A percentile compares a stretch with the other conserved stretches of the same genome.
Evolutionary conservation across 2,888 invertebrate genomes (phyloP).

Genomic region (Mycalesis mineus): DNA sequence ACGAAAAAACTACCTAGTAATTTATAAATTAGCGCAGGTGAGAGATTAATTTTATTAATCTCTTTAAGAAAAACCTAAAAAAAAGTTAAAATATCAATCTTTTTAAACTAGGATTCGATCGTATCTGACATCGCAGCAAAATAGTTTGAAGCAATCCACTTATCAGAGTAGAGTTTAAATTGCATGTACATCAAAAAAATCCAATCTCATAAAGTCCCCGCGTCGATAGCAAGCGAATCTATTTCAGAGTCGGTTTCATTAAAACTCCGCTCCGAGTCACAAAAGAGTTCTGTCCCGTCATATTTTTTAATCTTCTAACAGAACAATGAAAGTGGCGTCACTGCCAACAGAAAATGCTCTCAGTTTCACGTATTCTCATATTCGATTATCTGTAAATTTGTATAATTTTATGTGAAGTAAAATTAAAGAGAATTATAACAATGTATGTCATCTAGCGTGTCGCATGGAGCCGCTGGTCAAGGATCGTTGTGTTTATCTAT

Average conservation of each 20-base stretch:
- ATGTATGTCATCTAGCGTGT: too few relatives aligned
- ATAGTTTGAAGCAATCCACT: slow-evolving; percentile 8
- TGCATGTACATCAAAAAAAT: slow-evolving; percentile 18
- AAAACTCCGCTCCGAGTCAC: slow-evolving; percentile 44
- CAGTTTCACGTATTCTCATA: slow-evolving; percentile 15
- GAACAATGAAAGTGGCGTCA: slow-evolving; percentile 38
- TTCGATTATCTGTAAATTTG: neutral
- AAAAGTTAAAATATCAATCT: too few relatives aligned
- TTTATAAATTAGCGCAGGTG: too few relatives aligned
- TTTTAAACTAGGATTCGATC: too few relatives aligned
- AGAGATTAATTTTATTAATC: too few relatives aligned
- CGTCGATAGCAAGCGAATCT: slow-evolving; percentile 7
- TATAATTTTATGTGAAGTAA: too few relatives aligned
- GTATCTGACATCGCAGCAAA: neutral
- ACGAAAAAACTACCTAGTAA: too few relatives aligned
- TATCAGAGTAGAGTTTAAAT: neutral
- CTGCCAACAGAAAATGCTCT: slow-evolving; percentile 25
- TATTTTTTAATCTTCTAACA: slow-evolving; percentile 53
- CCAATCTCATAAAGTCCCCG: slow-evolving; percentile 4
- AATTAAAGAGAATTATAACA: too few relatives aligned
- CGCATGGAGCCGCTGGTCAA: too few relatives aligned
- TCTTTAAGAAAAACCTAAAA: too few relatives aligned
- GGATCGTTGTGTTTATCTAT: too few relatives aligned
- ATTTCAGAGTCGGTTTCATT: slow-evolving; percentile 41
- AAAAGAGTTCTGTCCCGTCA: slow-evolving; percentile 42